Percentiles rank a stretch among this genome's conserved stretches.
Conservation (phyloP, 2,888 invertebrate genomes). For the Diaperis boleti region DNA sequence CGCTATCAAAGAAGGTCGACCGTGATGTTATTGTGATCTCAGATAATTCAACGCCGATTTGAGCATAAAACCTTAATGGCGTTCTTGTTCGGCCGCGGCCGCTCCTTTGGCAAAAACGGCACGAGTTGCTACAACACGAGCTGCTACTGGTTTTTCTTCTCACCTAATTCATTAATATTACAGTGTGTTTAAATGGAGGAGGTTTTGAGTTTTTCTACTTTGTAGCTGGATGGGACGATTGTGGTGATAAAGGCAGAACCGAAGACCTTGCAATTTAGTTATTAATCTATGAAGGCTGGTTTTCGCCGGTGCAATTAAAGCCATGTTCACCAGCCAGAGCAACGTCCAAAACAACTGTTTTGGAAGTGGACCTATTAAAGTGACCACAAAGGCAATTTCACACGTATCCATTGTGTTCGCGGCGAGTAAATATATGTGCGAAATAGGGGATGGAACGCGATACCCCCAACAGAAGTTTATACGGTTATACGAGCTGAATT, state of each 20-base stretch:
- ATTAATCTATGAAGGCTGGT: no score
- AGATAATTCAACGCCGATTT: slow-evolving; percentile 4
- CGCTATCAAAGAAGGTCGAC: slow-evolving; percentile 13
- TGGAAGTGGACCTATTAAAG: slow-evolving; percentile 53
- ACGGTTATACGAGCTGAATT: slow-evolving; percentile 58
- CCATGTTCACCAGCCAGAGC: slow-evolving; percentile 24
- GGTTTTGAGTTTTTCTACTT: no score
- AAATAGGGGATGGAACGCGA: slow-evolving; percentile 53
- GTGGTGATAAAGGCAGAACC: no score
- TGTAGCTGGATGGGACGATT: no score
- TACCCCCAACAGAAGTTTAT: slow-evolving; percentile 59
- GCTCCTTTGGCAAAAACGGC: slow-evolving; percentile 30
- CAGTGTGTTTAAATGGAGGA: slow-evolving; percentile 25
- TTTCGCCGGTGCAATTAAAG: slow-evolving; percentile 21
- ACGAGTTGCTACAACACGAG: slow-evolving; percentile 19
- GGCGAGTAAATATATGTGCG: slow-evolving; percentile 50
- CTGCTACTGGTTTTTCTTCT: slow-evolving; percentile 21
- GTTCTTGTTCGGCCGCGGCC: slow-evolving; percentile 3
- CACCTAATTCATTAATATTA: slow-evolving; percentile 20
- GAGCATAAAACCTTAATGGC: slow-evolving; percentile 23
- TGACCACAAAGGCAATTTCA: slow-evolving; percentile 60
- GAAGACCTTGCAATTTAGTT: no score
- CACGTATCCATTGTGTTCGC: slow-evolving; percentile 51
- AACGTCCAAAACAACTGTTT: slow-evolving; percentile 27
- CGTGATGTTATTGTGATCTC: slow-evolving; percentile 8